A percentile compares a stretch with the other conserved stretches of the same genome.
These are phyloP conservation scores for Merluccius polli DNA, from an alignment of 2,797 vertebrate species.

Conservation along the genomic window DNA sequence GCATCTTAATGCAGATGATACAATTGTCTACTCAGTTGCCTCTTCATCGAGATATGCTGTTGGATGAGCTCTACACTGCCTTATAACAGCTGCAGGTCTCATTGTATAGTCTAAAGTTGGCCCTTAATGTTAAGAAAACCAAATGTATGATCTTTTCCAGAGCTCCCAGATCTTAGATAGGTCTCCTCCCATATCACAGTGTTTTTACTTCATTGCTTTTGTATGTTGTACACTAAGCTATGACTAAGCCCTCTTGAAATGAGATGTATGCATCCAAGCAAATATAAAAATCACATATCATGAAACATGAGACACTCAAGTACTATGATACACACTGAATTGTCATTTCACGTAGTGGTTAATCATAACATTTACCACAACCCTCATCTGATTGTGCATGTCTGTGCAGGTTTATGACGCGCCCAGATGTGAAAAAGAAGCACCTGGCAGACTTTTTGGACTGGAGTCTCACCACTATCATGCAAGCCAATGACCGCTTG, in stretches of 20 bases:
- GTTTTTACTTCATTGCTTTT: background rate
- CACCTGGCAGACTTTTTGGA: constrained; percentile 88
- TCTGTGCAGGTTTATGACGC: constrained; percentile 84
- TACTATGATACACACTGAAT: background rate
- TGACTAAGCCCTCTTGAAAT: background rate
- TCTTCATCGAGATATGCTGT: too few species aligned
- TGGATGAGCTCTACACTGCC: too few species aligned
- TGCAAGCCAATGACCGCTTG: constrained; percentile 74
- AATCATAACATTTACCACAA: background rate
- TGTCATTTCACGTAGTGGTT: background rate
- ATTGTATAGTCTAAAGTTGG: too few species aligned
- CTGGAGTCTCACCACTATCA: constrained; percentile 83
- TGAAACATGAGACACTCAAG: background rate
- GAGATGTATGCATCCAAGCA: background rate
- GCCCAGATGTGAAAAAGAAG: constrained; percentile 89
- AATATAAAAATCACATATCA: background rate
- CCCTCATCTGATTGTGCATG: constrained; percentile 19
- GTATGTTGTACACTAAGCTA: background rate
- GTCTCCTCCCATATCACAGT: too few species aligned
- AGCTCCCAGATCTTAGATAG: too few species aligned
- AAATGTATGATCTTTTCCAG: too few species aligned
- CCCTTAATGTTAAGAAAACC: too few species aligned
- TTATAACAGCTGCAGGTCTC: too few species aligned
- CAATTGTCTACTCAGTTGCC: too few species aligned
- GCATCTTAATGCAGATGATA: too few species aligned